Evolutionary conservation across 2,797 vertebrate genomes (phyloP), one percentile per base, ranked within the genome.

Genomic region (Trachops cirrhosus): DNA sequence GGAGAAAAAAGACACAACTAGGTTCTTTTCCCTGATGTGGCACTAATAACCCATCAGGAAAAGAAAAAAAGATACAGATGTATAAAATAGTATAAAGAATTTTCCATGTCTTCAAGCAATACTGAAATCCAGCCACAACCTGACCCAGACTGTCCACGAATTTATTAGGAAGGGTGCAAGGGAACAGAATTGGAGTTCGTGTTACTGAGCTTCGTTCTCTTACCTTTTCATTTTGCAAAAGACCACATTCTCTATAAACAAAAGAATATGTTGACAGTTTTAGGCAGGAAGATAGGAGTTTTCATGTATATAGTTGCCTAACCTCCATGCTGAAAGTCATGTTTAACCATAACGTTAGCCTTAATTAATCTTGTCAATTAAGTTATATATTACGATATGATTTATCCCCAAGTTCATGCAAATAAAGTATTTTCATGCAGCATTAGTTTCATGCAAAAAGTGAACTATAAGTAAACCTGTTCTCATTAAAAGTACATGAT

Each of bases 181-280:
- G 99, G 98, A 98, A 99, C 98, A 98, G 98, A 99, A 98, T 99
- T 99, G 98, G 99, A 98, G 99, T 99, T 98, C 98, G 99, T 99
- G 99, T 99, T 99, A 99, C 99, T 99, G 99, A 99, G 99, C 99
- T 99, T 99, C 98, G 99, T 99, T 99, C 98, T 99, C 99, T 99
- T 99, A 99, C 99, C 99, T 99, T 99, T 98, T 99, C 99, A 99
- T 99, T 99, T 99, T 99, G 99, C 99, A 99, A 99, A 99, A 99
- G 99, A 99, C 99, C 99, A 99, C 99, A 99, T 99, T 99, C 99
- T 99, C 99, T 99, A 99, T 99, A 99, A 99, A 99, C 99, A 99
- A 99, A 99, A 99, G 99, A 99, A 99, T 99, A 99, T 99, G 99
- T 99, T 99, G 99, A 99, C 99, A 99, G 99, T 99, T 99, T 99